Base-by-base conservation (phyloP, 1,140 invertebrate species). In the Platyscapa corneri region DNA sequence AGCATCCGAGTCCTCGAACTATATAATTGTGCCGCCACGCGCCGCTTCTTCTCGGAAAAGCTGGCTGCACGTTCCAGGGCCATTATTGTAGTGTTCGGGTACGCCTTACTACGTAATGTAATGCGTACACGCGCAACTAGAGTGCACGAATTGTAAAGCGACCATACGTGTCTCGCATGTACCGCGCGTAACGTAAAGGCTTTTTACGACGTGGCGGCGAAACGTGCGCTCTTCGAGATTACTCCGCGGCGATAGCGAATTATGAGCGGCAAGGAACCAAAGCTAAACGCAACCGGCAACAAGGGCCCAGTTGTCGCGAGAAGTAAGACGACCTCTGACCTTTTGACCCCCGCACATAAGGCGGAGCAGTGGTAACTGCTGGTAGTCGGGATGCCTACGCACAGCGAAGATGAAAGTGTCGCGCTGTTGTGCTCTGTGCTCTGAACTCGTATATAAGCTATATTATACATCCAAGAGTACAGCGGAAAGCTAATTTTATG, bases 11-110 rank as follows among this genome's bases (percentile, higher is more conserved):
- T 23, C 34, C 18, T 72, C 34, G 37, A 39, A 39, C 18, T 27
- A 39, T 72, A 72, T 39, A 37, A 18, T 37, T 39, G 20, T 20
- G 65, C 64, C 14, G 37, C 42, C 81, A 75, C 81, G 82, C 74
- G 82, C 82, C 39, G 60, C 72, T 60, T 53, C 53, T 84, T 84
- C 83, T 75, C 64, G 83, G 83, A 84, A 46, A 84, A 78, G 53
- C 74, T 14, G 75, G 42, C 39, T 42, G 32, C n/a, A 49, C 37
- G 70, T 74, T n/a, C 70, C 8, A 42, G 37, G 70, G 3, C 20
- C 37, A 53, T 72, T 82, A 72, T 72, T 72, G 46, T 39, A 82
- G 42, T 56, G n/a, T 10, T n/a, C 42, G 65, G 20, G 80, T 67
- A 70, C 30, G 70, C n/a, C 70, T 74, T n/a, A 7, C 70, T 74